Evolutionary conservation across 2,888 invertebrate species (phyloP), one percentile per base, ranked within the genome.

Genomic region (Galerucella calmariensis): DNA sequence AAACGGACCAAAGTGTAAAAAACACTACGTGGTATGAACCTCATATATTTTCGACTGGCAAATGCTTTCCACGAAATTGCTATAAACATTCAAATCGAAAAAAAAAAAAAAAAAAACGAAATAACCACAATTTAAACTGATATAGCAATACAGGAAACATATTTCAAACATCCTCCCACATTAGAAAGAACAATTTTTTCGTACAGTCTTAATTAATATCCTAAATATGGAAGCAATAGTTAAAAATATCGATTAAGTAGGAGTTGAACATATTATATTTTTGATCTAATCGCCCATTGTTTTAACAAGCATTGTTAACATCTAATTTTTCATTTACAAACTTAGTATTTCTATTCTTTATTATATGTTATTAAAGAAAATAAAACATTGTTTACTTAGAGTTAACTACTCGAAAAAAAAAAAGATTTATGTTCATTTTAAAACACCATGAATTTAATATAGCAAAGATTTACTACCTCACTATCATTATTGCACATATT

Each of bases 371-470:
- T 58, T 20, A 58, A 20, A 11, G 58, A 20, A 16, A 20, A 20
- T 58, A 16, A 58, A 58, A 20, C 20, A 20, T 20, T 58, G 16
- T n/a, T 20, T 14, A 58, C 16, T 20, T 14, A 53, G 14, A 53
- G 53, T 53, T n/a, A n/a, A 53, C 14, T n/a, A n/a, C 14, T 53
- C 4, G 35, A 48, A 14, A 53, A 53, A 20, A 20, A 20, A 20
- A 53, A 53, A 8, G 14, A 53, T 53, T 53, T 53, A 53, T 53
- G 53, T n/a, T 53, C 12, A 53, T 53, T n/a, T 53, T 53, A n/a
- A n/a, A 8, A n/a, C 12, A 53, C n/a, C 53, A 53, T 53, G 14
- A 53, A 53, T 16, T 2, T 53, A 53, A 53, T 53, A n/a, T 8
- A 53, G 53, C 53, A 8, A 53, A n/a, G 53, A n/a, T 41, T 41